A percentile compares a stretch with the other conserved stretches of the same genome.
Evolutionary conservation across 1,140 invertebrate species (phyloP).

Genomic region (Popillia japonica): DNA sequence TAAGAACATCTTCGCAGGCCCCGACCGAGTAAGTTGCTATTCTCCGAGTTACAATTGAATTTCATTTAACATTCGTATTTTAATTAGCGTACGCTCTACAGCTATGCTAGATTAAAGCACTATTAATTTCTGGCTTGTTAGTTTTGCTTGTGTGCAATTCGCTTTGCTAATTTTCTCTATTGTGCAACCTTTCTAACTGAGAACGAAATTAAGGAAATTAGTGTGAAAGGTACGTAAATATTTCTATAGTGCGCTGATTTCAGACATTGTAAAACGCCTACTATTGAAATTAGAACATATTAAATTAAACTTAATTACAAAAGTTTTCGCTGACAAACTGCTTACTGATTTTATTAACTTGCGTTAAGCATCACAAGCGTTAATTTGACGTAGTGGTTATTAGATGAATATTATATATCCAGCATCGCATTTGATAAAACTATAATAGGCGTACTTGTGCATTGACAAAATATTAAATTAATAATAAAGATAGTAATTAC

Average conservation of each 20-base stretch:
- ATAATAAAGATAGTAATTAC: too few relatives aligned
- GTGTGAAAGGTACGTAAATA: conserved; percentile 8
- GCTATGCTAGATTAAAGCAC: neutral
- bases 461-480: too few relatives aligned
- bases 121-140: conserved; percentile 19
- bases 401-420: too few relatives aligned
- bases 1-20: conserved; percentile 6
- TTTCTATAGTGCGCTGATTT: neutral
- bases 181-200: neutral
- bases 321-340: neutral
- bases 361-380: too few relatives aligned
- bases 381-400: too few relatives aligned
- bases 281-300: neutral
- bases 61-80: neutral
- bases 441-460: too few relatives aligned
- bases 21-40: neutral
- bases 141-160: conserved; percentile 18
- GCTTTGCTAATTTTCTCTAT: conserved; percentile 1
- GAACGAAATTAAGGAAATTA: neutral
- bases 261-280: neutral
- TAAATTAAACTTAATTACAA: neutral
- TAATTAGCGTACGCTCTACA: neutral
- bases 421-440: too few relatives aligned
- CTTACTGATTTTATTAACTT: too few relatives aligned
- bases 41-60: neutral